Base-by-base conservation (phyloP, 2,797 vertebrate genomes). In the Miichthys miiuy region DNA sequence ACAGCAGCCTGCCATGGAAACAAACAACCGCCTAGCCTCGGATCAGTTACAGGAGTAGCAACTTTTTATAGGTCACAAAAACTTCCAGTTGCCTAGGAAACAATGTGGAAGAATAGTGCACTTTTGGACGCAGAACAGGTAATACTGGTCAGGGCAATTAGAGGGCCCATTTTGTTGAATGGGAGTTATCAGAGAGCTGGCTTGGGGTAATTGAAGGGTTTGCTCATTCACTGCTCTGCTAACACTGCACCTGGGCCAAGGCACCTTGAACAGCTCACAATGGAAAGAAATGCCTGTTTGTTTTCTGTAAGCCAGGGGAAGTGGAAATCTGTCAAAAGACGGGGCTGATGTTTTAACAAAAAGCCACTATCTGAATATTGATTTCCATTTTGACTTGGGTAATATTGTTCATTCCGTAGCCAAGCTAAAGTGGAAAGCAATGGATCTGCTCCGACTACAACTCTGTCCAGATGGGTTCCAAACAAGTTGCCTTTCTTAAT, bases 31-130 rank as follows among this genome's bases (percentile, higher is more conserved):
- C 84, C 82, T 80, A 61, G 82, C 84, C 78, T 64, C 67, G 83
- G 90, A 90, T 96, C 90, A 75, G 88, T 95, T 94, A 92, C 91
- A 87, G 87, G 88, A 91, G 88, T 82, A 75, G 84, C 75, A 88
- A 94, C 91, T 94, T 94, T 95, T 95, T 94, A 93, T 93, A 93
- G 94, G 93, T 91, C 92, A 91, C 84, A 87, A 93, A 93, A 95
- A 92, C 91, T 91, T 93, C 90, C 89, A 83, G 93, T 96, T 95
- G 92, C 93, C 91, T 81, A 78, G 93, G 94, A 92, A 92, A 95
- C 94, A 89, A 81, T 79, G 81, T 75, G 80, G 85, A 90, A 91
- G 89, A 93, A 90, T 83, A 90, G 89, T 52, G 69, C 42, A 44
- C 87, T 89, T 88, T 89, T 87, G 84, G 89, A 93, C 42, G 50